phyloP scores from a whole-genome alignment of 37 sponge, comb jelly and placozoan species.

The Spongilla lacustris region DNA sequence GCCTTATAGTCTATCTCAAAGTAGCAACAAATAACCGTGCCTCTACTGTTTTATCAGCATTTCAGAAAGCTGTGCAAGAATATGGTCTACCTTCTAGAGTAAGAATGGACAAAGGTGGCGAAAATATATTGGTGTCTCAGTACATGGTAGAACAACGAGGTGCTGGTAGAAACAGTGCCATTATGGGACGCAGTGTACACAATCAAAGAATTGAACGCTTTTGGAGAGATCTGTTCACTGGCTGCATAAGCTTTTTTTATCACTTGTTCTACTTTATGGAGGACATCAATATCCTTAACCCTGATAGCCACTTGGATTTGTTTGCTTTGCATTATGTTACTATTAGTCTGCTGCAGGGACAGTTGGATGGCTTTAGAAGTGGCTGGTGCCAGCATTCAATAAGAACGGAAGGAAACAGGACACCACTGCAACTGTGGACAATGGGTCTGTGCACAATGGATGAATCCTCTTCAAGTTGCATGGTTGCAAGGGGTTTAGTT shows the following conservation, averaged over 20 bases:
- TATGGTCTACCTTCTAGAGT: constrained; percentile 75
- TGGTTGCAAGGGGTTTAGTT: not conserved
- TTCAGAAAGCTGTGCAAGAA: constrained; percentile 46
- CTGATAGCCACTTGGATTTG: constrained; percentile 17
- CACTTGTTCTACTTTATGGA: constrained; percentile 57
- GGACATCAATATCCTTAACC: constrained; percentile 41
- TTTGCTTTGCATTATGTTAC: constrained; percentile 64
- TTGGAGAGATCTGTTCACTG: constrained; percentile 67
- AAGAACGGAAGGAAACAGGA: constrained; percentile 44
- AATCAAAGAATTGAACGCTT: constrained; percentile 82
- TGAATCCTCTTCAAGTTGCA: not conserved
- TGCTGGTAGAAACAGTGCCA: constrained; percentile 56
- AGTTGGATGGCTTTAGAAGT: constrained; percentile 35
- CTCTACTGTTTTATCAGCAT: constrained; percentile 49
- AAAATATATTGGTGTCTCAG: constrained; percentile 54
- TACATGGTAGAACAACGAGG: constrained; percentile 79
- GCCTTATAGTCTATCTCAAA: constrained; percentile 58
- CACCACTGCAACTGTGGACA: constrained; percentile 64
- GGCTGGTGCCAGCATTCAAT: constrained; percentile 52
- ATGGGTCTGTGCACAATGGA: not conserved
- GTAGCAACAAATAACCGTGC: constrained; percentile 59
- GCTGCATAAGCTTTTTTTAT: constrained; percentile 52
- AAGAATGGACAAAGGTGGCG: constrained; percentile 68
- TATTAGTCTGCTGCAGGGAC: constrained; percentile 38
- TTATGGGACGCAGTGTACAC: constrained; percentile 63